Evolutionary conservation across 2,113 vertebrate species (phyloP).

Genomic region (Podarcis raffonei): DNA sequence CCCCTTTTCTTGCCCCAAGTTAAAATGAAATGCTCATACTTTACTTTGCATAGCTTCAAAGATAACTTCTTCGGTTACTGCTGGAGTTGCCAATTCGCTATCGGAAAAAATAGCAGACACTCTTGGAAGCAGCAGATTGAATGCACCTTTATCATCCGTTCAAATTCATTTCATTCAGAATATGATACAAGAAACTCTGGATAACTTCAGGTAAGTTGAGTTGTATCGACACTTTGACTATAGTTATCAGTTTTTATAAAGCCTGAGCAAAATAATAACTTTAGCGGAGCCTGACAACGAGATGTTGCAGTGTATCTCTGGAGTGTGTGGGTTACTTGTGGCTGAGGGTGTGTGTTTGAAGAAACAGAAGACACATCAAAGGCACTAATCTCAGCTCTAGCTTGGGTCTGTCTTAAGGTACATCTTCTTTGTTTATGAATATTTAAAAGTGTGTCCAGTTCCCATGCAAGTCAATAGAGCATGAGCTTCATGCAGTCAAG

Average conservation of each 20-base stretch:
- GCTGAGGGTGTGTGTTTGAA: no score
- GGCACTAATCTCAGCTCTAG: no score
- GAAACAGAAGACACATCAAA: no score
- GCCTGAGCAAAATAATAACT: no score
- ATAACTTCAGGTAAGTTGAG: conserved; percentile 88
- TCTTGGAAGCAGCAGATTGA: conserved; percentile 79
- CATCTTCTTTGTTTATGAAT: no score
- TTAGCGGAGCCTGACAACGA: no score
- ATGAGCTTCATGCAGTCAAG: no score
- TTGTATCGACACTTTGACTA: conserved; percentile 16
- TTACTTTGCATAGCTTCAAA: conserved; percentile 71
- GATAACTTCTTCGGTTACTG: conserved; percentile 66
- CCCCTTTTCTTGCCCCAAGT: neutral
- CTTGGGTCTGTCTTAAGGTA: no score
- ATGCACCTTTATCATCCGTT: conserved; percentile 86
- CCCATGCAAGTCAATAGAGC: no score
- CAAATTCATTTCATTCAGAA: conserved; percentile 95
- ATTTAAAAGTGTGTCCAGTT: no score
- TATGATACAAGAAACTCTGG: conserved; percentile 95
- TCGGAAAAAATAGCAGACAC: conserved; percentile 86
- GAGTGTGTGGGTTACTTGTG: no score
- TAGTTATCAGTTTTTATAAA: conserved; percentile 7
- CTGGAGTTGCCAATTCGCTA: conserved; percentile 79
- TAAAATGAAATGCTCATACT: neutral
- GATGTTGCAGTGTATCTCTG: no score